A percentile compares a stretch with the other conserved stretches of the same genome.
These are phyloP conservation scores for Loxodonta africana DNA, from an alignment of 2,113 vertebrate species.

Conservation along the genomic window DNA sequence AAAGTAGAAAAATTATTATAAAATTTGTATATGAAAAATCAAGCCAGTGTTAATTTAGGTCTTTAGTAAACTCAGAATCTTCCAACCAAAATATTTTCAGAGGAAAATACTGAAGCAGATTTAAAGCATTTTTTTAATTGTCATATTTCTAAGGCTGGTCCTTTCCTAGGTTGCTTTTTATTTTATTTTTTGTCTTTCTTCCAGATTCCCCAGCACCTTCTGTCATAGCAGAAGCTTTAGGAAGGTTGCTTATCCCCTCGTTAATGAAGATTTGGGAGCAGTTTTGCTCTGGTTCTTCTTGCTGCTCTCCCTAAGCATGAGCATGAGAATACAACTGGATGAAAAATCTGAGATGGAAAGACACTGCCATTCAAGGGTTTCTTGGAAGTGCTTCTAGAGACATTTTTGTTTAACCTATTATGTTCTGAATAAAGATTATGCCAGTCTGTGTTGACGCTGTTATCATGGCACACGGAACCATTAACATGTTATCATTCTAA, in stretches of 20 bases:
- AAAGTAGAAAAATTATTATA: constrained; percentile 66
- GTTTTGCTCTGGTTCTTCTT: not conserved
- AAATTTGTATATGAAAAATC: constrained; percentile 61
- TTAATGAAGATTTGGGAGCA: constrained; percentile 62
- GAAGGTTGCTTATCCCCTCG: constrained; percentile 10
- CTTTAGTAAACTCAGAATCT: constrained; percentile 78
- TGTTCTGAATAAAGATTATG: not conserved
- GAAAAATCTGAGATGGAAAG: constrained; percentile 75
- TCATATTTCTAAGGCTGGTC: not conserved
- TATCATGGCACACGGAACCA: constrained; percentile 54
- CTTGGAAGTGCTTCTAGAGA: constrained; percentile 76
- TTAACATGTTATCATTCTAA: constrained; percentile 76
- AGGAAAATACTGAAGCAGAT: constrained; percentile 62
- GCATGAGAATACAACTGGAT: constrained; percentile 36
- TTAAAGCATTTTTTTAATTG: constrained; percentile 41
- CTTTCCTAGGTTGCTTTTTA: constrained; percentile 53
- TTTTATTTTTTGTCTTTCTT: constrained; percentile 23
- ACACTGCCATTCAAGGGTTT: constrained; percentile 65
- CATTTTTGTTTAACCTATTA: constrained; percentile 1
- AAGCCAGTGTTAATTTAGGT: constrained; percentile 65
- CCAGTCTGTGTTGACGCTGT: not conserved
- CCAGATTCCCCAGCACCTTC: not conserved
- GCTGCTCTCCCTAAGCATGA: constrained; percentile 35
- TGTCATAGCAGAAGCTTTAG: constrained; percentile 2
- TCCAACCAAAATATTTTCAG: constrained; percentile 69